Evolutionary conservation across 1,140 invertebrate species (phyloP).

Genomic region (Brachystomella parvula): DNA sequence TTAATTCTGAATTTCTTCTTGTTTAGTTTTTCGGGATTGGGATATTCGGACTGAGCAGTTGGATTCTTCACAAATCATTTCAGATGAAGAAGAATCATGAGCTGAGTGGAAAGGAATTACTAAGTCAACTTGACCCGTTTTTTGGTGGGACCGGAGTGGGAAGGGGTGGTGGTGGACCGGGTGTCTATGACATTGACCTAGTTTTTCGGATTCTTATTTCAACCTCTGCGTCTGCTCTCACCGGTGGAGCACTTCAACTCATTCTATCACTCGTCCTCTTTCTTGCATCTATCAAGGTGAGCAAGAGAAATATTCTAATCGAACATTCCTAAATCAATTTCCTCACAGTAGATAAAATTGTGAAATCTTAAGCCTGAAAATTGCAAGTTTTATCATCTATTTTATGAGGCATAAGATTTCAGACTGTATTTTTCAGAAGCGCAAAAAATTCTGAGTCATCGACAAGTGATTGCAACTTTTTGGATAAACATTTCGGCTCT

Average conservation of each 20-base stretch:
- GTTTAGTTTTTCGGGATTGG: slow-evolving; percentile 28
- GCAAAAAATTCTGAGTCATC: not conserved
- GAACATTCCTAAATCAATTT: no score
- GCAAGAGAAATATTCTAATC: no score
- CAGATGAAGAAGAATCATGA: slow-evolving; percentile 31
- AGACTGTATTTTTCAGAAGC: not conserved
- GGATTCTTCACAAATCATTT: slow-evolving; percentile 32
- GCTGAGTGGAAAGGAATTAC: slow-evolving; percentile 16
- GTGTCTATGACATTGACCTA: slow-evolving; percentile 34
- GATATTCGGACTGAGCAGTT: slow-evolving; percentile 24
- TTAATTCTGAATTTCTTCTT: no score
- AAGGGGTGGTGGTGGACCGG: slow-evolving; percentile 15
- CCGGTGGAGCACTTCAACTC: slow-evolving; percentile 34
- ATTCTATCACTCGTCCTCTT: slow-evolving; percentile 32
- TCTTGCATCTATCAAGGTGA: not conserved
- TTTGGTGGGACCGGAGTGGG: slow-evolving; percentile 27
- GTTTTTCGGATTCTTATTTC: slow-evolving; percentile 32
- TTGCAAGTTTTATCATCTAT: not conserved
- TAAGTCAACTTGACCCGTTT: slow-evolving; percentile 30
- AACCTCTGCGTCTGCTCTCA: slow-evolving; percentile 30
- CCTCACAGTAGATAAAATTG: no score
- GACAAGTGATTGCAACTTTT: not conserved
- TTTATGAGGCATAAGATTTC: not conserved
- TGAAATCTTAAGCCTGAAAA: not conserved
- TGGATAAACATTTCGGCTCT: no score